Conservation (phyloP, 1,140 invertebrate species). For the Muscidifurax raptorellus region DNA sequence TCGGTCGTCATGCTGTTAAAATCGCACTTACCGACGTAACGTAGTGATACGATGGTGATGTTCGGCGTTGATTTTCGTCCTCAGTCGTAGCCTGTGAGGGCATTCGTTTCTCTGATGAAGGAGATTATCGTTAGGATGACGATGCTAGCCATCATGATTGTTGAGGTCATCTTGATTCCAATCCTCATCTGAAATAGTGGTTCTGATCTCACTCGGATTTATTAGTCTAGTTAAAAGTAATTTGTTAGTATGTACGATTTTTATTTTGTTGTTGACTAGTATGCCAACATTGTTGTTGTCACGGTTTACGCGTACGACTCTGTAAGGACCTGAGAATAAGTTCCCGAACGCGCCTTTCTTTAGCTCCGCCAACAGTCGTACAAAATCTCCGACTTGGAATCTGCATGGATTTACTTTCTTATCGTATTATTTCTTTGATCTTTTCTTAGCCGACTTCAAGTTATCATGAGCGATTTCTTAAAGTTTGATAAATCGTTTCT, state of each 20-base stretch:
- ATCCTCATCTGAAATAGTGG: not conserved
- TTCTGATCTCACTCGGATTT: not conserved
- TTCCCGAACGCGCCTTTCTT: not conserved
- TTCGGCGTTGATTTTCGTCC: not conserved
- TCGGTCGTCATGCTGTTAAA: not conserved
- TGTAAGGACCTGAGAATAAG: not conserved
- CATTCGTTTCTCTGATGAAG: too few relatives aligned
- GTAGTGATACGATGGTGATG: not conserved
- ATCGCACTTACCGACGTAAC: not conserved
- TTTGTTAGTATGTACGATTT: slow-evolving; percentile 35
- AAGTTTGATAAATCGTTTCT: not conserved
- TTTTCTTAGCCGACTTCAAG: not conserved
- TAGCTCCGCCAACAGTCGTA: not conserved
- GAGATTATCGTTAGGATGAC: too few relatives aligned
- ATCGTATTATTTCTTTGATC: slow-evolving; percentile 28
- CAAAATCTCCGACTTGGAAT: slow-evolving; percentile 39
- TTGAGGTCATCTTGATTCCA: not conserved
- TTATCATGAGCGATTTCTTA: slow-evolving; percentile 12
- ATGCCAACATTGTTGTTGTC: not conserved
- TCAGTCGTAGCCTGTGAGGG: not conserved
- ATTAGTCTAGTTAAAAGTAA: not conserved
- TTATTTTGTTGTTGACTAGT: slow-evolving; percentile 6
- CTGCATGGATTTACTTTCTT: not conserved
- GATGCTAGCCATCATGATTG: not conserved
- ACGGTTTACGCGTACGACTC: not conserved